These are phyloP conservation scores for Amitus sp. DNA, from an alignment of 2,888 invertebrate genomes.

Conservation along the genomic window DNA sequence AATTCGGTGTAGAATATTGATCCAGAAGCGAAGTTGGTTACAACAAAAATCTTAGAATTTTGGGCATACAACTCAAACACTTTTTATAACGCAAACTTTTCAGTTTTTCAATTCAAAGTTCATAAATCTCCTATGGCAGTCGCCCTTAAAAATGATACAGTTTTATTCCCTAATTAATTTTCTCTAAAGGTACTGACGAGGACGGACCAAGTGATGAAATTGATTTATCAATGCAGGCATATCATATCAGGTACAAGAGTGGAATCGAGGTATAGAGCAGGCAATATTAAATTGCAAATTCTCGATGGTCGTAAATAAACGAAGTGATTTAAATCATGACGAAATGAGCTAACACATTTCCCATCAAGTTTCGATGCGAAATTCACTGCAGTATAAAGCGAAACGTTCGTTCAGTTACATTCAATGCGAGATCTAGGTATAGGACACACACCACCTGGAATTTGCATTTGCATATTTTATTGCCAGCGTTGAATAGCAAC, in stretches of 20 bases:
- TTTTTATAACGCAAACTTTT: no score
- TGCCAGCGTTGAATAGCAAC: constrained; percentile 27
- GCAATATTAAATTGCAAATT: not conserved
- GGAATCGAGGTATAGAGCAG: not conserved
- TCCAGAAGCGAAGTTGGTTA: no score
- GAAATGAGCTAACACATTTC: not conserved
- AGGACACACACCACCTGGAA: constrained; percentile 23
- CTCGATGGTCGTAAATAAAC: not conserved
- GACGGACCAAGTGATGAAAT: no score
- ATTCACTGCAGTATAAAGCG: constrained; percentile 2
- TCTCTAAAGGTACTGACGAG: no score
- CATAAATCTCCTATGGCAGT: no score
- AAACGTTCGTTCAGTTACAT: constrained; percentile 2
- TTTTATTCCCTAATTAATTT: no score
- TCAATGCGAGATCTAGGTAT: constrained; percentile 3
- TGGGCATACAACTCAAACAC: no score
- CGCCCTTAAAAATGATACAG: no score
- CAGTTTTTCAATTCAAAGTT: no score
- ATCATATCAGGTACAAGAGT: not conserved
- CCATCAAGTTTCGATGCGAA: constrained; percentile 19
- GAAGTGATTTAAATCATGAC: not conserved
- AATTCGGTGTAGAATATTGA: no score
- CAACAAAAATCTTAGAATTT: no score
- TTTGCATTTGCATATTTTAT: constrained; percentile 43
- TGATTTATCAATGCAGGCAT: no score